phyloP scores from a whole-genome alignment of 2,797 vertebrate species.

The Xenops minutus region DNA sequence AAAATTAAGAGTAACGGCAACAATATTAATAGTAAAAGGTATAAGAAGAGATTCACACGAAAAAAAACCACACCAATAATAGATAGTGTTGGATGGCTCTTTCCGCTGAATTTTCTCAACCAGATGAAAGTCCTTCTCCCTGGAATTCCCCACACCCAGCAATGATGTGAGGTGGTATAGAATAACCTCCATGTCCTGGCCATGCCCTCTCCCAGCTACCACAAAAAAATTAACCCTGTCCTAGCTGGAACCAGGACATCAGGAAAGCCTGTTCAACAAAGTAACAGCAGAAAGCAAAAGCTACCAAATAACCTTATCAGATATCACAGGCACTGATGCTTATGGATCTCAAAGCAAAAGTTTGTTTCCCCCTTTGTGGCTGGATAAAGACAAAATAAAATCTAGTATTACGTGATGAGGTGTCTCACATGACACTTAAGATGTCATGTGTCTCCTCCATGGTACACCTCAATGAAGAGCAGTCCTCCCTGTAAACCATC shows the following conservation, averaged over 20 bases:
- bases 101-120: background rate
- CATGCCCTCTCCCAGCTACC: background rate
- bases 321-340: background rate
- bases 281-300: background rate
- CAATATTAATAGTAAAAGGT: background rate
- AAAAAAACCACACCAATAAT: background rate
- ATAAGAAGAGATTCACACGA: background rate
- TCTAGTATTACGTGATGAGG: background rate
- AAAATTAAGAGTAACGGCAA: background rate
- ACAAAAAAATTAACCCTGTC: background rate
- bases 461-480: background rate
- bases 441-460: background rate
- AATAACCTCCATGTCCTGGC: background rate
- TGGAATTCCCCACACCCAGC: no score
- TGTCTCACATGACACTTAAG: background rate
- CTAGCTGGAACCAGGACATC: background rate
- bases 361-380: background rate
- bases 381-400: background rate
- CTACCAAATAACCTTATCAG: background rate
- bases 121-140: background rate
- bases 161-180: background rate
- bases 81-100: background rate
- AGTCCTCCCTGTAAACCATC: background rate
- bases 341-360: background rate
- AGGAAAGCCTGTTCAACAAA: background rate